Conservation (phyloP, 2,888 invertebrate species). For the Gibbula magus region DNA sequence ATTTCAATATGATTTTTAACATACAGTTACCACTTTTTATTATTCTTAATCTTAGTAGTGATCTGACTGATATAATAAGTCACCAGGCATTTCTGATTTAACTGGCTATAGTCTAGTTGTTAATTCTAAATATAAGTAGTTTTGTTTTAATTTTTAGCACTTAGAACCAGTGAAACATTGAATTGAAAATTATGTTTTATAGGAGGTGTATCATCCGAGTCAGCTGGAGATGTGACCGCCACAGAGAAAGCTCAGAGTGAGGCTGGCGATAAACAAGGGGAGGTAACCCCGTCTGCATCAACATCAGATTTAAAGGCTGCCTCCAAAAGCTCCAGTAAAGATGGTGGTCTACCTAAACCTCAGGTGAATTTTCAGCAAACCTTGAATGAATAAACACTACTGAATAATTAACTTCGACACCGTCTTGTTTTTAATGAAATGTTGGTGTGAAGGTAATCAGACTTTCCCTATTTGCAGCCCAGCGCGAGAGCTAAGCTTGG, state of each 20-base stretch:
- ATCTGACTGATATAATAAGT: no score
- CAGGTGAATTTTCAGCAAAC: not conserved
- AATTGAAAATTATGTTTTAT: no score
- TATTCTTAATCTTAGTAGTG: no score
- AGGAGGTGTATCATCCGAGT: not conserved
- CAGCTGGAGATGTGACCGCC: not conserved
- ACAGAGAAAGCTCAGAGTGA: not conserved
- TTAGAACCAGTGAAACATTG: no score
- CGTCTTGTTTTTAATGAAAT: no score
- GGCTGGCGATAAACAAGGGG: not conserved
- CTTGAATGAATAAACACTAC: not conserved
- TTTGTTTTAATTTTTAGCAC: no score
- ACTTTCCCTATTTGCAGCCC: slow-evolving; percentile 52
- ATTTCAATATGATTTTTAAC: no score
- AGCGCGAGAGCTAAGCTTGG: slow-evolving; percentile 72
- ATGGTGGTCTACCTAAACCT: not conserved
- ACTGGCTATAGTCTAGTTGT: no score
- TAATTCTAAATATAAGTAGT: no score
- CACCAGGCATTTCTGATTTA: no score
- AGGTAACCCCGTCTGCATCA: not conserved
- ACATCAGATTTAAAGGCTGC: not conserved
- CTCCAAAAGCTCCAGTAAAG: not conserved
- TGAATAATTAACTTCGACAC: no score
- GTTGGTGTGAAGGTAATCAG: not conserved
- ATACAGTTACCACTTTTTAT: no score